Evolutionary conservation across 1,140 invertebrate species (phyloP).

Genomic region (Macrobrachium rosenbergii): DNA sequence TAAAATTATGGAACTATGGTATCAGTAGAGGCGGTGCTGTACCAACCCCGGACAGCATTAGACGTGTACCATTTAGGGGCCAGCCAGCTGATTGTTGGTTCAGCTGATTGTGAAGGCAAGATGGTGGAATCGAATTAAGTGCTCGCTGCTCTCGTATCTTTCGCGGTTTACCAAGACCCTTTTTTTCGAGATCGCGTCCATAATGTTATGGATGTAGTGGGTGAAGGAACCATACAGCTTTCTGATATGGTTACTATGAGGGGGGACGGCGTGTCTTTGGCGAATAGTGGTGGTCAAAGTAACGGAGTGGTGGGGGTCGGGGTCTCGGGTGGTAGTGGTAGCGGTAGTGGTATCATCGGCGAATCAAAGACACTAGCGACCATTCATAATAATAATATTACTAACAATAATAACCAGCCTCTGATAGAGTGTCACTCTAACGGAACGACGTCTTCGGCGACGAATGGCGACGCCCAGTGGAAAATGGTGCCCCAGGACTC

Average conservation of each 20-base stretch:
- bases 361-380: not conserved
- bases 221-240: constrained; percentile 5
- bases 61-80: not conserved
- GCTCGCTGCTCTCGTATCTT: too few species aligned
- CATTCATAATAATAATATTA: not conserved
- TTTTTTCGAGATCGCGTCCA: constrained; percentile 6
- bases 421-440: not conserved
- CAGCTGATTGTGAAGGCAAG: constrained; percentile 37
- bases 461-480: constrained; percentile 30
- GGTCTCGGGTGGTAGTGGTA: not conserved
- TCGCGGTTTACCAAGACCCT: not conserved
- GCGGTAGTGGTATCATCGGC: not conserved
- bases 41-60: too few species aligned
- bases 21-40: too few species aligned
- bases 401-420: not conserved
- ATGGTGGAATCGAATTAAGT: constrained; percentile 21
- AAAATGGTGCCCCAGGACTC: constrained; percentile 17
- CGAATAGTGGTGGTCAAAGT: not conserved
- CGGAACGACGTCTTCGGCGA: not conserved
- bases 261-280: constrained; percentile 18
- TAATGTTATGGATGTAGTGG: constrained; percentile 33
- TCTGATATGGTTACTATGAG: constrained; percentile 34
- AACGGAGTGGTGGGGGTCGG: not conserved
- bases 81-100: constrained; percentile 30
- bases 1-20: too few species aligned